These are phyloP conservation scores for Tenthredo livida DNA, from an alignment of 2,888 invertebrate species.

Conservation along the genomic window DNA sequence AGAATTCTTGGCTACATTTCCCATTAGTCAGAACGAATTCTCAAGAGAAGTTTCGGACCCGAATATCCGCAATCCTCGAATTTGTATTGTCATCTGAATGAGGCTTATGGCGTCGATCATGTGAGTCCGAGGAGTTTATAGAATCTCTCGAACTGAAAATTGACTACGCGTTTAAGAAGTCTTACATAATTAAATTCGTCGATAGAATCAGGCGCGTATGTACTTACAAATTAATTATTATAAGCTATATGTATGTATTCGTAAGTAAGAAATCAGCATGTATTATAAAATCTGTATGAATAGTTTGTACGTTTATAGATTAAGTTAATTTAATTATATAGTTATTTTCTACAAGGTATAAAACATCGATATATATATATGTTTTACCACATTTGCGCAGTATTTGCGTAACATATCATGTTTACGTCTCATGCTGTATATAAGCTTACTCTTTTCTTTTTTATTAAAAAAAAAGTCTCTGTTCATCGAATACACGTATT, in stretches of 20 bases:
- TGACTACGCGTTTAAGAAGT: neutral
- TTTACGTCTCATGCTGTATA: neutral
- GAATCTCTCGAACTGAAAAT: neutral
- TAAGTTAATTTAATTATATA: neutral
- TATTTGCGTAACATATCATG: neutral
- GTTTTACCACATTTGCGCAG: neutral
- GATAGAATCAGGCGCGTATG: neutral
- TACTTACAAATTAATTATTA: neutral
- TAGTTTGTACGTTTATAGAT: neutral
- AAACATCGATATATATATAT: neutral
- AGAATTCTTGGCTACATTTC: constrained; percentile 69
- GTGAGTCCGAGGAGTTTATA: neutral
- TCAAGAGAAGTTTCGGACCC: neutral
- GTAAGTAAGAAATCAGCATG: neutral
- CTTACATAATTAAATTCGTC: neutral
- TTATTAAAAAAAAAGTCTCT: neutral
- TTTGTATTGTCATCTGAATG: neutral
- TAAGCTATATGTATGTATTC: neutral
- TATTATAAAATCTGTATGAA: neutral
- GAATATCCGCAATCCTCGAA: neutral
- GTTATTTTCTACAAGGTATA: neutral
- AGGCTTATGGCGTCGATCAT: neutral
- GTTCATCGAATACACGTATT: neutral
- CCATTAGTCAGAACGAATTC: constrained; percentile 6
- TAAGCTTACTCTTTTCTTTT: neutral